Base-by-base conservation (phyloP, 2,113 vertebrate genomes). In the Poicephalus gulielmi region DNA sequence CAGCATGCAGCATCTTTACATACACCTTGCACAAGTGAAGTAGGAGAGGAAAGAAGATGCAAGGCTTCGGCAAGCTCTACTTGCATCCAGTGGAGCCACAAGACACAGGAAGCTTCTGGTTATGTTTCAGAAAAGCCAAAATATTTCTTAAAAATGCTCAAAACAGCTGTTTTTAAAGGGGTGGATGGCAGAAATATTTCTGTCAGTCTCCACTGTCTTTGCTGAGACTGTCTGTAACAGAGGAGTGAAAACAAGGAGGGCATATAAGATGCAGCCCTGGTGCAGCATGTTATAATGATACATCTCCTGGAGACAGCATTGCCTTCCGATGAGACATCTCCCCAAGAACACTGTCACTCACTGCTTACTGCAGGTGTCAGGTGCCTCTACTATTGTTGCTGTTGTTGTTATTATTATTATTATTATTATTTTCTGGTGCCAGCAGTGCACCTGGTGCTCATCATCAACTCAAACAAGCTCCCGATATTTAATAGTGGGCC, bases 291-390 rank as follows among this genome's bases (percentile, higher is more conserved):
- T 67, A 25, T 71, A 90, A 91, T 67, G 57, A 62, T 37, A 63
- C 67, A 71, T 43, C 68, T 76, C 83, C 66, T 49, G 68, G 88
- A 81, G 90, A 93, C 81, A 87, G 44, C 11, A 1, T 55, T 79
- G 37, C 70, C 46, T 82, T 94, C 8, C 3, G 73, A 80, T 33
- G 78, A 95, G 74, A 73, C 5, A 1, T 87, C 33, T 94, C 77
- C 83, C 69, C 50, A 78, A 94, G 92, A 98, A 92, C 82, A 87
- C 75, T 87, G 95, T 96, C 92, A 97, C 92, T 96, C 68, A 33
- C 1, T 2, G 74, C 92, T 92, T 83, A 43, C 74, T 95, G 92
- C 97, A 94, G 95, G 89, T 95, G 92, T 92, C 95, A 94, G 83
- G 50, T 94, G 95, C 63, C 84, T 63, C 1, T 3, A 59, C 84